phyloP scores from a whole-genome alignment of 2,888 invertebrate genomes.

The Perdita meconis region DNA sequence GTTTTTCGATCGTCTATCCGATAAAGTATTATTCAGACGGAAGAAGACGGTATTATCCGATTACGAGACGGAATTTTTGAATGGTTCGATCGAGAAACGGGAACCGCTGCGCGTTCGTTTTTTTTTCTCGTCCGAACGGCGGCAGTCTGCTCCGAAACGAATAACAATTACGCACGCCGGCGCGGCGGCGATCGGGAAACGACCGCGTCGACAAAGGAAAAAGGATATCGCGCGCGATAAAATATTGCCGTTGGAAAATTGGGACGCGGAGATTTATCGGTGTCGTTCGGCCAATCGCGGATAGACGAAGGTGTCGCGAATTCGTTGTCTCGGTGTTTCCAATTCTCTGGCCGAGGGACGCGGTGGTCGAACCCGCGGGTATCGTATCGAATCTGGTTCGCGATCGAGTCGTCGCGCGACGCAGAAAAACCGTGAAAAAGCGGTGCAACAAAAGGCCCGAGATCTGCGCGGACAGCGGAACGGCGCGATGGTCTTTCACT shows the following conservation, averaged over 20 bases:
- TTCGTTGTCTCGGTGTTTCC: slow-evolving; percentile 27
- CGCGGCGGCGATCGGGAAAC: neutral
- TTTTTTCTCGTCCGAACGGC: neutral
- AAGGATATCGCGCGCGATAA: slow-evolving; percentile 15
- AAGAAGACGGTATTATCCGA: neutral
- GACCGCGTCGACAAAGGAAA: neutral
- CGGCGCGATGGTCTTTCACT: slow-evolving; percentile 40
- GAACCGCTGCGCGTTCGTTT: neutral
- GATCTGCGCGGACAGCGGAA: slow-evolving; percentile 22
- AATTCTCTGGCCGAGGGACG: slow-evolving; percentile 18
- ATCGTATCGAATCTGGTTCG: neutral
- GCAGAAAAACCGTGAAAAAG: slow-evolving; percentile 3
- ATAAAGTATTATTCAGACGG: neutral
- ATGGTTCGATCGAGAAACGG: neutral
- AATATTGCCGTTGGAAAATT: slow-evolving; percentile 41
- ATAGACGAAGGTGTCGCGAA: neutral
- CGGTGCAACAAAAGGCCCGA: neutral
- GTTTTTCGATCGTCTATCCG: neutral
- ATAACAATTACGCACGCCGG: slow-evolving; percentile 28
- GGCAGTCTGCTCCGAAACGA: neutral
- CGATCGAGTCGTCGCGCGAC: neutral
- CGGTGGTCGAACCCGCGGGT: too few species aligned
- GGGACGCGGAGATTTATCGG: slow-evolving; percentile 41
- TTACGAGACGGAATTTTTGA: slow-evolving; percentile 8
- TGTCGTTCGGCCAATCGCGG: slow-evolving; percentile 1